Base-by-base conservation (phyloP, 2,888 invertebrate species). In the Hyalella azteca region DNA sequence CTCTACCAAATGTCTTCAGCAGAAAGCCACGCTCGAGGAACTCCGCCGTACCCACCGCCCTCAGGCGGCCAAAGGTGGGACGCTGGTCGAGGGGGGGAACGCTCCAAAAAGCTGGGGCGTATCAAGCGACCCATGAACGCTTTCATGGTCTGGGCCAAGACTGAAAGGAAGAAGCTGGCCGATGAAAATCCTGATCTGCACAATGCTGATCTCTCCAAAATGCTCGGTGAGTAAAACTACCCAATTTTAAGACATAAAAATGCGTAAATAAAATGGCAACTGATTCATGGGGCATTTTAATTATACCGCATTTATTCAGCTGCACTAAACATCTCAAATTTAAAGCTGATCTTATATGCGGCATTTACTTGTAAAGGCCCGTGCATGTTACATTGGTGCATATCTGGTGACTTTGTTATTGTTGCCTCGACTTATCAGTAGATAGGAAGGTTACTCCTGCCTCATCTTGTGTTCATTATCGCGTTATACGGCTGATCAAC, bases 121-220 rank as follows among this genome's bases (percentile, higher is more conserved):
- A 97, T 98, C 87, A 91, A 97, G 86, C 91, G 98, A 86, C 97
- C 97, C 49, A 98, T 98, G 97, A 98, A 96, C 88, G 97, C 97
- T 4, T 98, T 98, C 89, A 98, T 98, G 97, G 97, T 98, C 83
- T 98, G 98, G 98, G 97, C 97, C 82, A 97, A 97, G 90, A 95
- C 95, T 85, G 98, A 98, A 88, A 90, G 97, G 85, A 97, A 97
- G 90, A 95, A 96, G 87, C 90, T 98, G 89, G 97, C 98, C 82
- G 97, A 97, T 87, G 97, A 97, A 89, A 97, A 97, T 90, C 98
- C 98, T 0, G 98, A 98, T 90, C 93, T 98, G 75, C 98, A 98
- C 89, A 98, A 98, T 88, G 98, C 98, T 50, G 97, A 98, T 90
- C 92, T 98, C 88, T 97, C 97, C 90, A 97, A 98, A 91, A 97